Evolutionary conservation across 2,113 vertebrate genomes (phyloP).

Genomic region (Pseudopodoces humilis): DNA sequence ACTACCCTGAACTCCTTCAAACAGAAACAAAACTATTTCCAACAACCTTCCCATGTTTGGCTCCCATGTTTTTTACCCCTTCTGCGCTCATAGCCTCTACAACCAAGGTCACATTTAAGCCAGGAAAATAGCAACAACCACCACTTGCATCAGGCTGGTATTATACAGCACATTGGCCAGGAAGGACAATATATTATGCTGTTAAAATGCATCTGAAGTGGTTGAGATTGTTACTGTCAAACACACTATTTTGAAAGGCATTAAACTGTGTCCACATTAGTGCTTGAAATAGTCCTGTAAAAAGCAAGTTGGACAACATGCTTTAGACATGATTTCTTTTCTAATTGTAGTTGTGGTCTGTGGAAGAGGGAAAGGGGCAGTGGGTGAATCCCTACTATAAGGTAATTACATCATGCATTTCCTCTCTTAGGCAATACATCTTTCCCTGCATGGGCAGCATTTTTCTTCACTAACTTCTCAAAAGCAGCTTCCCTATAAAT

Average conservation of each 20-base stretch:
- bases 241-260: neutral
- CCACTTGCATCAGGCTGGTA: neutral
- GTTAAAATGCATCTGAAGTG: neutral
- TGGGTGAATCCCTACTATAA: conserved; percentile 48
- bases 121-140: neutral
- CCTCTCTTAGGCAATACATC: conserved; percentile 43
- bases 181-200: neutral
- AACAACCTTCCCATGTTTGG: neutral
- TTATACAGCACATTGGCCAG: neutral
- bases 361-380: conserved; percentile 30
- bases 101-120: neutral
- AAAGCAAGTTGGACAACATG: neutral
- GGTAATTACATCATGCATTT: conserved; percentile 53
- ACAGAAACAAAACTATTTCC: neutral
- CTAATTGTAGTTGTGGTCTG: neutral
- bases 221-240: neutral
- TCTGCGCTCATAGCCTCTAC: neutral
- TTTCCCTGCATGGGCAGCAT: conserved; percentile 39
- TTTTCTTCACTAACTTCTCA: conserved; percentile 56
- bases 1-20: neutral
- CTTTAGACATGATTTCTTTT: neutral
- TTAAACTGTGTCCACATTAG: neutral
- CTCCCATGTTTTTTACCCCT: neutral
- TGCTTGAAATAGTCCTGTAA: neutral
- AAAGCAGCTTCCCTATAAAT: conserved; percentile 41